Evolutionary conservation across 1,140 invertebrate genomes (phyloP).

Genomic region (Heliconius congener): DNA sequence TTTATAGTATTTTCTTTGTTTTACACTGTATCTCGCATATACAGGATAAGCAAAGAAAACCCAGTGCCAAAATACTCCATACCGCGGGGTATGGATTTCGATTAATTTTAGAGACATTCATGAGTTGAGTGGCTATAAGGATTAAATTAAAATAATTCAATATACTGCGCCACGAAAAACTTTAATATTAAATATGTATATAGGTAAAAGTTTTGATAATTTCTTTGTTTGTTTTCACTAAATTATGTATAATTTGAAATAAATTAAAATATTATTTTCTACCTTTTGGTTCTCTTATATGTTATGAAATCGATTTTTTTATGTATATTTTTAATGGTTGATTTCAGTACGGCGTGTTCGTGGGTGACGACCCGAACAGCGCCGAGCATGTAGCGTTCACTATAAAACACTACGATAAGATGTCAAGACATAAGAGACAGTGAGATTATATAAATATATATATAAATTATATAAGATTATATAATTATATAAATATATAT

Average conservation of each 20-base stretch:
- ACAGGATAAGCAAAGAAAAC: neutral
- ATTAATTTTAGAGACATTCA: too few relatives aligned
- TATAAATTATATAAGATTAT: constrained; percentile 23
- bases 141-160: too few relatives aligned
- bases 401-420: constrained; percentile 69
- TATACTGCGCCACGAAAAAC: too few relatives aligned
- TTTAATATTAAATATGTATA: too few relatives aligned
- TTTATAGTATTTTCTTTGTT: neutral
- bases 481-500: constrained; percentile 1
- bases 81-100: too few relatives aligned
- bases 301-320: neutral
- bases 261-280: too few relatives aligned
- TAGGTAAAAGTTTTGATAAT: too few relatives aligned
- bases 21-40: neutral
- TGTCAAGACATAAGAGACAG: constrained; percentile 56
- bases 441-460: constrained; percentile 36
- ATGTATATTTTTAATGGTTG: constrained; percentile 20
- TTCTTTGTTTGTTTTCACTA: too few relatives aligned
- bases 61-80: neutral
- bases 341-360: constrained; percentile 61
- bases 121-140: too few relatives aligned
- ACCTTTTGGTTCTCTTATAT: too few relatives aligned
- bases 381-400: constrained; percentile 67
- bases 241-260: too few relatives aligned
- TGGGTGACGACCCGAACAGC: constrained; percentile 59